These are phyloP conservation scores for Myotis davidii DNA, from an alignment of 2,113 vertebrate genomes.

Conservation along the genomic window DNA sequence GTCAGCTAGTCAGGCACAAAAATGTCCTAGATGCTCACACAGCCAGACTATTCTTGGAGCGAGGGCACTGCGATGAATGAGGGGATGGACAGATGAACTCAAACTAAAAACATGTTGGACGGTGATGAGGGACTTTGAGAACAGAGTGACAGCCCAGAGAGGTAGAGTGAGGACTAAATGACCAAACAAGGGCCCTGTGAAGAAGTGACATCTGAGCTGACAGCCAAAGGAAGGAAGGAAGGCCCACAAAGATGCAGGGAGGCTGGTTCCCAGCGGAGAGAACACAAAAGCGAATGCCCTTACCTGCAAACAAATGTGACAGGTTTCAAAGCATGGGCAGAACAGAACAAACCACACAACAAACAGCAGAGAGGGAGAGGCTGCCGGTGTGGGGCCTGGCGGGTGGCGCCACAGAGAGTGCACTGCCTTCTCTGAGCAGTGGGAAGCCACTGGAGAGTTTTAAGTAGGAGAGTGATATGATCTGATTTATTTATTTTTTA, in stretches of 20 bases:
- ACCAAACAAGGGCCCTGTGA: background rate
- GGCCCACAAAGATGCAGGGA: background rate
- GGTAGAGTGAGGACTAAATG: background rate
- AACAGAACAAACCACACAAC: background rate
- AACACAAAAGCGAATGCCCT: background rate
- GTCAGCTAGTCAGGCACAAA: background rate
- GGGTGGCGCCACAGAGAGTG: background rate
- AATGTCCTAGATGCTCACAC: background rate
- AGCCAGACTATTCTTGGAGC: background rate
- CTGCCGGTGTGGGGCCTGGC: rapidly evolving
- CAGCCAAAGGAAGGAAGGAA: background rate
- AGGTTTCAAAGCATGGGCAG: background rate
- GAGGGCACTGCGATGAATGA: background rate
- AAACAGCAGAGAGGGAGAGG: background rate
- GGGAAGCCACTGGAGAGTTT: background rate
- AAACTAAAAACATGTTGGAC: background rate
- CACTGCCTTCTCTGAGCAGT: background rate
- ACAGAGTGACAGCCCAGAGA: background rate
- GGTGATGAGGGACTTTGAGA: background rate
- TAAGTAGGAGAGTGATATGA: conserved; percentile 39
- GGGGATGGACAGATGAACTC: background rate
- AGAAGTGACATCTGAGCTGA: background rate
- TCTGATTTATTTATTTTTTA: conserved; percentile 58
- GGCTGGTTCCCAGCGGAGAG: background rate
- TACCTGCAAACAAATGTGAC: background rate